phyloP scores from a whole-genome alignment of 1,140 invertebrate genomes.

The Diprion similis region DNA sequence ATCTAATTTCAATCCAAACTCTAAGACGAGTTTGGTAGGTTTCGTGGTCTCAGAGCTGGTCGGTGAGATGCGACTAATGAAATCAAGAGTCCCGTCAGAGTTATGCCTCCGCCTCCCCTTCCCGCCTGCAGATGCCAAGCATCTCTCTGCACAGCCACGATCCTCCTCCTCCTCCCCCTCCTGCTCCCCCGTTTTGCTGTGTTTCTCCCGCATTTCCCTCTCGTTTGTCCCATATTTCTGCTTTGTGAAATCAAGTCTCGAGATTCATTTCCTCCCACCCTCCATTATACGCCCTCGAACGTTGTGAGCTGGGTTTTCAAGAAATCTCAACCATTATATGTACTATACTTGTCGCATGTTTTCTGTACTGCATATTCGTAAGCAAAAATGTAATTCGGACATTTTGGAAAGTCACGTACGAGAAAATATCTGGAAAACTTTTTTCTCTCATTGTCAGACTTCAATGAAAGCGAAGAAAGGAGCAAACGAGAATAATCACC shows the following conservation, averaged over 20 bases:
- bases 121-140: not conserved
- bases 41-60: not conserved
- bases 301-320: too few relatives aligned
- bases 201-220: not conserved
- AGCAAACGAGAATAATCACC: too few relatives aligned
- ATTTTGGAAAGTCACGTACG: too few relatives aligned
- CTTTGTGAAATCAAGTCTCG: not conserved
- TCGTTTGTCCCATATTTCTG: not conserved
- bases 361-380: too few relatives aligned
- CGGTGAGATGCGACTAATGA: constrained; percentile 10
- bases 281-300: too few relatives aligned
- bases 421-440: too few relatives aligned
- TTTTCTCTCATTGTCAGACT: too few relatives aligned
- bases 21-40: constrained; percentile 1
- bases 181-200: constrained; percentile 7
- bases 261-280: not conserved
- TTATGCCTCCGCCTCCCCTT: not conserved
- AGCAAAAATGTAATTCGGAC: too few relatives aligned
- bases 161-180: constrained; percentile 13
- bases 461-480: too few relatives aligned
- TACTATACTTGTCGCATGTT: too few relatives aligned
- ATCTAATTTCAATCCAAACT: constrained; percentile 14
- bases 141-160: not conserved
- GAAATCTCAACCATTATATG: too few relatives aligned
- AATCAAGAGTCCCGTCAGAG: constrained; percentile 15